phyloP scores from a whole-genome alignment of 2,888 invertebrate genomes.

The Allygus modestus region DNA sequence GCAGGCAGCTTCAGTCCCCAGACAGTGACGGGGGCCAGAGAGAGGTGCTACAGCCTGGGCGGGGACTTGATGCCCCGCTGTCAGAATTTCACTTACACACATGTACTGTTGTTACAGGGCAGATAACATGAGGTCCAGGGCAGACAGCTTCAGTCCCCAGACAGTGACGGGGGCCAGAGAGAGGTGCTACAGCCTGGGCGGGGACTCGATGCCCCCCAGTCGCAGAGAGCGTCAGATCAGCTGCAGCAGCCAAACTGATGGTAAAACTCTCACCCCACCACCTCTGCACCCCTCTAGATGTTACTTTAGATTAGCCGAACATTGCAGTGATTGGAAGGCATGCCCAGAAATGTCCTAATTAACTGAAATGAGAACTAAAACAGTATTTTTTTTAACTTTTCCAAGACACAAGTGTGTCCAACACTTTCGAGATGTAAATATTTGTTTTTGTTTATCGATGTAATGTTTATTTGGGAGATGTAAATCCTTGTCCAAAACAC shows the following conservation, averaged over 20 bases:
- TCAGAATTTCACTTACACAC: no score
- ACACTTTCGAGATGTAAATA: no score
- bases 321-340: neutral
- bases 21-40: constrained; percentile 74
- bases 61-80: no score
- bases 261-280: neutral
- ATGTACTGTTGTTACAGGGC: constrained; percentile 8
- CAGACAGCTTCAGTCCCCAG: constrained; percentile 68
- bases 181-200: constrained; percentile 84
- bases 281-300: neutral
- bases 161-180: constrained; percentile 75
- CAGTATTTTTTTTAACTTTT: no score
- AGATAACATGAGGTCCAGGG: constrained; percentile 72
- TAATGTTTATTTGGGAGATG: no score
- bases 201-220: constrained; percentile 68
- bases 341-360: neutral
- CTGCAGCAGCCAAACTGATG: constrained; percentile 85
- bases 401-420: no score
- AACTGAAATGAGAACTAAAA: neutral
- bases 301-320: constrained; percentile 21
- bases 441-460: no score
- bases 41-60: constrained; percentile 84
- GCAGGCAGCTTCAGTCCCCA: constrained; percentile 70
- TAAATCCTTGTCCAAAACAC: no score
- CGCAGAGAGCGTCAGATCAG: constrained; percentile 78